Evolutionary conservation across 2,888 invertebrate genomes (phyloP).

Genomic region (Eupithecia centaureata): DNA sequence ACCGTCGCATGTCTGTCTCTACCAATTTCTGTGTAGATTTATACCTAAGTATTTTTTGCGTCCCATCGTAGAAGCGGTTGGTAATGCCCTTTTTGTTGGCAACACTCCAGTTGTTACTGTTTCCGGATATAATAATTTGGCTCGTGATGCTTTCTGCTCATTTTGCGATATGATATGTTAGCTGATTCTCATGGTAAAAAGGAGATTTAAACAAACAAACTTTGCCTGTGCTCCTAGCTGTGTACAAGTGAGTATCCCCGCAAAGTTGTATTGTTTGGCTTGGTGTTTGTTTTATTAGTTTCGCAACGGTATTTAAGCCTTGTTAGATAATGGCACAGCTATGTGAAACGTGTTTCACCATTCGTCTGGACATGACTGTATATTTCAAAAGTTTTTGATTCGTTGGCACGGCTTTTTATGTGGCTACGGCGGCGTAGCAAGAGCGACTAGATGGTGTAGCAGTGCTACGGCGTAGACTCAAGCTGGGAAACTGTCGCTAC

Average conservation of each 20-base stretch:
- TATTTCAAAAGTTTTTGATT: background rate
- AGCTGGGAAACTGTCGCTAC: background rate
- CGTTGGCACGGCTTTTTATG: too few species aligned
- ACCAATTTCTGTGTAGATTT: constrained; percentile 55
- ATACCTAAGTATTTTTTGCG: constrained; percentile 47
- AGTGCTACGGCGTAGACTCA: background rate
- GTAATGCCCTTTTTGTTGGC: constrained; percentile 38
- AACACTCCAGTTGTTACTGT: constrained; percentile 42
- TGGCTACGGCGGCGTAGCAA: background rate
- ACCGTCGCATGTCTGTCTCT: constrained; percentile 42
- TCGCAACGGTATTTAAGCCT: background rate
- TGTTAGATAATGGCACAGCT: background rate
- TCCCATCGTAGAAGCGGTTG: constrained; percentile 35
- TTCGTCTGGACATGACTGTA: background rate
- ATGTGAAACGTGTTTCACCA: background rate
- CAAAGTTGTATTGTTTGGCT: background rate
- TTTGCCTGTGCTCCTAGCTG: background rate
- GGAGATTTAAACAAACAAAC: background rate
- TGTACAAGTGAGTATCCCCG: background rate
- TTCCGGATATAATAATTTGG: constrained; percentile 42
- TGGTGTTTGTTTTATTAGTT: background rate
- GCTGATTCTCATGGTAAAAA: background rate
- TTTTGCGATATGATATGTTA: constrained; percentile 27
- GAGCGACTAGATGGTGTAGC: background rate
- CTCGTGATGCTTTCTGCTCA: constrained; percentile 35